These are phyloP conservation scores for Phrynocephalus forsythii DNA, from an alignment of 2,797 vertebrate species.

Conservation along the genomic window DNA sequence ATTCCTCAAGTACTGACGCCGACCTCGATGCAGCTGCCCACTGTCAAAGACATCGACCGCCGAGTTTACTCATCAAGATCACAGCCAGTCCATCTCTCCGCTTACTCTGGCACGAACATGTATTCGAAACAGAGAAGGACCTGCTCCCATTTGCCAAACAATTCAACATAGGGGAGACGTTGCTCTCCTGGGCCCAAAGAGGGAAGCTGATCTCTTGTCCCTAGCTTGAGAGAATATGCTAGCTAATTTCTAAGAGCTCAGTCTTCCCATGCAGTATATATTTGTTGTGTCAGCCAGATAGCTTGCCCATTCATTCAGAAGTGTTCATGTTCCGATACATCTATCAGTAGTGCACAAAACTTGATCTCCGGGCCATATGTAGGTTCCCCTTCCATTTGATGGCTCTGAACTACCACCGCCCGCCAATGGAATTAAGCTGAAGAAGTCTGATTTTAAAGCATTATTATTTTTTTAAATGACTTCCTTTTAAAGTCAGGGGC, in stretches of 20 bases:
- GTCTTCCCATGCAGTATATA: no score
- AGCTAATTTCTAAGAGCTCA: not conserved
- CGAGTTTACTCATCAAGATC: not conserved
- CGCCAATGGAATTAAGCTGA: no score
- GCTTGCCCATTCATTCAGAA: not conserved
- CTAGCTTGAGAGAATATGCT: not conserved
- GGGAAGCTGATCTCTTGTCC: no score
- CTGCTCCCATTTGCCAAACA: not conserved
- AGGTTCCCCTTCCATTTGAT: not conserved
- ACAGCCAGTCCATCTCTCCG: not conserved
- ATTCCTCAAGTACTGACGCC: constrained; percentile 84
- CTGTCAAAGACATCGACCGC: constrained; percentile 69
- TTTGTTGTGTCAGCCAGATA: not conserved
- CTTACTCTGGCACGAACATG: not conserved
- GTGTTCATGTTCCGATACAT: not conserved
- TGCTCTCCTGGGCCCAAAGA: not conserved
- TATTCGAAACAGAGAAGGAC: not conserved
- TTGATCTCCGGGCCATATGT: not conserved
- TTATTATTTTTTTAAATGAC: no score
- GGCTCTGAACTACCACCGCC: no score
- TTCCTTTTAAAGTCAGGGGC: not conserved
- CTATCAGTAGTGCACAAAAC: not conserved
- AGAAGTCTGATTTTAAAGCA: no score
- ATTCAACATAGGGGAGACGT: not conserved
- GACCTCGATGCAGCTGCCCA: constrained; percentile 87